Evolutionary conservation across 2,797 vertebrate species (phyloP).

Genomic region (Perodicticus potto): DNA sequence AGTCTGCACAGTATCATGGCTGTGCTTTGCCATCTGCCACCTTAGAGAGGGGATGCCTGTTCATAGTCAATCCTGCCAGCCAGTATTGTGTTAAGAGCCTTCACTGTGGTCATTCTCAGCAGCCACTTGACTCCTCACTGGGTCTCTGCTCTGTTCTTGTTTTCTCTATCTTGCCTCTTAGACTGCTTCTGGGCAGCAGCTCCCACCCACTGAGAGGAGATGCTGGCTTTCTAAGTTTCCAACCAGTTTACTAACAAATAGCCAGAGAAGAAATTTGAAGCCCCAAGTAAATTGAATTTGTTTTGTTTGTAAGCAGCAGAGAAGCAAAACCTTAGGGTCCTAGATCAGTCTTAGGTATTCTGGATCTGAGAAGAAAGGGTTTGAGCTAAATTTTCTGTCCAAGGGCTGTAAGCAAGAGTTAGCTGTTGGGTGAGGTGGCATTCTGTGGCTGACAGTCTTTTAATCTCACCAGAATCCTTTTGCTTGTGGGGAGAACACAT

Average conservation of each 20-base stretch:
- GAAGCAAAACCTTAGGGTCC: not conserved
- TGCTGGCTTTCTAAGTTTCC: not conserved
- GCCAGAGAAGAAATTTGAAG: not conserved
- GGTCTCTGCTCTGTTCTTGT: not conserved
- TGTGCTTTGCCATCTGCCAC: accelerated
- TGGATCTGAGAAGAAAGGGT: not conserved
- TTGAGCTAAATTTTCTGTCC: not conserved
- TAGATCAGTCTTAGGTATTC: not conserved
- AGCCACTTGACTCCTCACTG: not conserved
- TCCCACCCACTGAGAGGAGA: not conserved
- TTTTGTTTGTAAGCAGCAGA: not conserved
- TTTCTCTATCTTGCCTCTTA: not conserved
- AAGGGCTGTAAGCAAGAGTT: not conserved
- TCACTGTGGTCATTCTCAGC: not conserved
- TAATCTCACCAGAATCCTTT: not conserved
- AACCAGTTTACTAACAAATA: not conserved
- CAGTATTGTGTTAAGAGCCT: not conserved
- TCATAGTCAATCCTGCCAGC: not conserved
- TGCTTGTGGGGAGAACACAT: not conserved
- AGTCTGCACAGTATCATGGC: not conserved
- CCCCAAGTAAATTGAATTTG: not conserved
- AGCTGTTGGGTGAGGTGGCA: not conserved
- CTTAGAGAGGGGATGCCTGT: not conserved
- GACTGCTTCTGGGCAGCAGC: not conserved
- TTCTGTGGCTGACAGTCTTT: not conserved